Base-by-base conservation (phyloP, 30 jellyfish, hydroid and myxozoan species). In the Aurelia coerulea region DNA sequence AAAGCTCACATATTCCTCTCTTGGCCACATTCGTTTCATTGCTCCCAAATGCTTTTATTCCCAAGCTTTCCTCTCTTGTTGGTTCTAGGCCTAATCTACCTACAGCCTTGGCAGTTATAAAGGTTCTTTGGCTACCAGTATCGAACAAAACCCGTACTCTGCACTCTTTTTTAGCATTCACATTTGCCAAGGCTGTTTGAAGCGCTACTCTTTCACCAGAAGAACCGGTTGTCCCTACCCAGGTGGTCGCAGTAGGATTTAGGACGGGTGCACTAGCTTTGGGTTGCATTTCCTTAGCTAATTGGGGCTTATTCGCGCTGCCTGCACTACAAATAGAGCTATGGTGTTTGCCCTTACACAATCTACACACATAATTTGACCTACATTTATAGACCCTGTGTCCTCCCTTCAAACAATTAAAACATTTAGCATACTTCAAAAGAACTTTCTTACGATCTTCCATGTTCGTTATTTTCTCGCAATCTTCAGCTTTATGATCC, bases 101-200 rank as follows among this genome's bases (percentile, higher is more conserved):
- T 29, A 74, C 52, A 29, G 80, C 29, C 80, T 74, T 75, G 34
- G 75, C 79, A 7, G 88, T 18, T 16, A 75, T 67, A 79, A 64
- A 84, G 42, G 88, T 84, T 67, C 67, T 84, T 65, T 84, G 94
- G 68, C 94, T 74, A 73, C 94, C 94, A 14, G 94, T 63, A n/a
- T 58, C 79, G 29, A 77, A 54, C 31, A 77, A 34, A 17, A 77
- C 90, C 42, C 81, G n/a, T 68, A 64, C 60, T 50, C 46, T 79
- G 31, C 34, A 33, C 64, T 72, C 66, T 50, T 72, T 72, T 72
- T 35, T 59, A 11, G 64, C 79, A 78, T 78, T 62, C 78, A 78
- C 88, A 29, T 58, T 58, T 14, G 88, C 88, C 39, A 78, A 78
- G 66, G 88, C 88, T 78, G 79, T 78, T 78, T 56, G 88, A 2